These are phyloP conservation scores for Morpho deidamia DNA, from an alignment of 2,888 invertebrate species.

Conservation along the genomic window DNA sequence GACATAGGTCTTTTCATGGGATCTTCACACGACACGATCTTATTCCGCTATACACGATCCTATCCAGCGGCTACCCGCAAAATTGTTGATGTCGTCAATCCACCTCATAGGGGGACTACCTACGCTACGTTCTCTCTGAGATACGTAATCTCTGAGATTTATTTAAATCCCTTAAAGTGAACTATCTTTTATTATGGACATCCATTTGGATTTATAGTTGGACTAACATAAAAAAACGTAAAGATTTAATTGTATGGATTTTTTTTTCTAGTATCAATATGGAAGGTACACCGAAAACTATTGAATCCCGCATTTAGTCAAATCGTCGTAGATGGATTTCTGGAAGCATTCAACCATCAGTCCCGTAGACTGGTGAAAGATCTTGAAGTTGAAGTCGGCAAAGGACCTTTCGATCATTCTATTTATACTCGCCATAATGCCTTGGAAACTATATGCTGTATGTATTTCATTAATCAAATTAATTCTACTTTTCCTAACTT, in stretches of 20 bases:
- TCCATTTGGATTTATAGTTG: too few species aligned
- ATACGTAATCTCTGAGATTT: too few species aligned
- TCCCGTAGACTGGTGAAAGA: constrained; percentile 27
- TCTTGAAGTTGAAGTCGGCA: constrained; percentile 25
- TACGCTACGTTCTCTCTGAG: too few species aligned
- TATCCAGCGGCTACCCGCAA: too few species aligned
- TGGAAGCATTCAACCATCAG: constrained; percentile 33
- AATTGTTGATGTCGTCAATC: too few species aligned
- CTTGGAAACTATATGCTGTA: constrained; percentile 58
- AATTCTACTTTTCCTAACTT: not conserved
- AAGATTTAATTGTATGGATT: not conserved
- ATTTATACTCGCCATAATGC: constrained; percentile 50
- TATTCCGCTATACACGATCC: too few species aligned
- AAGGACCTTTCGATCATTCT: constrained; percentile 50
- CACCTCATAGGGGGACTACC: too few species aligned
- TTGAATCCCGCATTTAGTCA: constrained; percentile 37
- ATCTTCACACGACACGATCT: too few species aligned
- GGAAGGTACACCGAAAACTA: constrained; percentile 35
- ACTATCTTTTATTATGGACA: too few species aligned
- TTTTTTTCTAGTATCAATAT: constrained; percentile 31
- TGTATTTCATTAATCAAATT: constrained; percentile 26
- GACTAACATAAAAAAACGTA: too few species aligned
- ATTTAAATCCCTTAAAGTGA: too few species aligned
- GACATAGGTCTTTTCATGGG: too few species aligned
- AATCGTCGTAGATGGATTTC: constrained; percentile 29